phyloP scores from a whole-genome alignment of 2,797 vertebrate species.

The Phrynocephalus forsythii region DNA sequence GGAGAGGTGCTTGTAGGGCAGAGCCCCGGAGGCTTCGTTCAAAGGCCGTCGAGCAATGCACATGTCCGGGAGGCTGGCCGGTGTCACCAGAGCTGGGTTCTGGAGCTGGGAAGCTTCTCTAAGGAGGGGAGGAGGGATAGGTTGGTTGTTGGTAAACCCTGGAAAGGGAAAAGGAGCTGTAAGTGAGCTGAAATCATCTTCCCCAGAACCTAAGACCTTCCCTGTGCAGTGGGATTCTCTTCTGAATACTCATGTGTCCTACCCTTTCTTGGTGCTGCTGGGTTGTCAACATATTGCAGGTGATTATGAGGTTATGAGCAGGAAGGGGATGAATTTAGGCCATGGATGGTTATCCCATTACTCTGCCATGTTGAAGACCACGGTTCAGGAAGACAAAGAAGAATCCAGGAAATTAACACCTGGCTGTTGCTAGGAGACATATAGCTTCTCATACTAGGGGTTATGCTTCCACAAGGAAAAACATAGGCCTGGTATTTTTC shows the following conservation, averaged over 20 bases:
- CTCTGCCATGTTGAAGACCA: too few species aligned
- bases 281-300: too few species aligned
- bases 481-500: too few species aligned
- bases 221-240: not conserved
- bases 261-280: too few species aligned
- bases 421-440: too few species aligned
- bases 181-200: not conserved
- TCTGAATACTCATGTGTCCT: not conserved
- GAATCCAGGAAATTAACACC: too few species aligned
- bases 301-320: too few species aligned
- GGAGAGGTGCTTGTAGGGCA: slow-evolving; percentile 59
- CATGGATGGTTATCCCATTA: too few species aligned
- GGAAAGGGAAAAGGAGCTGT: slow-evolving; percentile 18
- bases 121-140: not conserved
- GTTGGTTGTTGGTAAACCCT: rapidly evolving
- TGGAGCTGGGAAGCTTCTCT: slow-evolving; percentile 32
- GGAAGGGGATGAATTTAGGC: too few species aligned
- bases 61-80: slow-evolving; percentile 18
- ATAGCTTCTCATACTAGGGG: too few species aligned
- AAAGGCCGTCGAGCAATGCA: not conserved
- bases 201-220: not conserved
- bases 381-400: too few species aligned
- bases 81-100: not conserved
- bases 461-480: too few species aligned
- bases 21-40: slow-evolving; percentile 1